Percentiles rank a stretch among this genome's conserved stretches.
Conservation (phyloP, 2,888 invertebrate genomes). For the Trissolcus brochymenae region DNA sequence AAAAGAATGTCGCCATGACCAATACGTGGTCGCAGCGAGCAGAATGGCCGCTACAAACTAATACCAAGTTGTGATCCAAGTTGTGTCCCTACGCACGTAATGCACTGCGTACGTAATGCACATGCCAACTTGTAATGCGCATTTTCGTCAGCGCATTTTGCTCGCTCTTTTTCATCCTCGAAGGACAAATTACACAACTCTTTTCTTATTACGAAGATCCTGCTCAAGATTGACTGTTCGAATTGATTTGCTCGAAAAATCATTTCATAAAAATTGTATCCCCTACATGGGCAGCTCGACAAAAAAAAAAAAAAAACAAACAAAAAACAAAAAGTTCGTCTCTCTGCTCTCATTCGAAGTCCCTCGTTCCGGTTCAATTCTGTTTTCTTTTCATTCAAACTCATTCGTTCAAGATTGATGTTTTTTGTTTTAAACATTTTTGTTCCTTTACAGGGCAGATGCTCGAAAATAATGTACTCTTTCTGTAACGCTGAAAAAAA, state of each 20-base stretch:
- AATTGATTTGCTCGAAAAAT: background rate
- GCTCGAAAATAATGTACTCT: too few relatives aligned
- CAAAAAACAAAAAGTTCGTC: too few relatives aligned
- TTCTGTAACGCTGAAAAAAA: too few relatives aligned
- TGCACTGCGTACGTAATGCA: slow-evolving; percentile 47
- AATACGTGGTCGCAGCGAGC: slow-evolving; percentile 73
- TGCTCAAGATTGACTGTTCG: slow-evolving; percentile 5
- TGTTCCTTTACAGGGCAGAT: too few relatives aligned
- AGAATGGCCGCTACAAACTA: slow-evolving; percentile 72
- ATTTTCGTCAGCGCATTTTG: slow-evolving; percentile 44
- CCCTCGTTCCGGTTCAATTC: too few relatives aligned
- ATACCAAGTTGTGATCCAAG: slow-evolving; percentile 50
- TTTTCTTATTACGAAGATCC: slow-evolving; percentile 33
- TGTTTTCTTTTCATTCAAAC: too few relatives aligned
- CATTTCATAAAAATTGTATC: background rate
- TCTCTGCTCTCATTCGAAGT: too few relatives aligned
- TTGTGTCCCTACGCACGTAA: slow-evolving; percentile 51
- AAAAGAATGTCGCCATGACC: slow-evolving; percentile 75
- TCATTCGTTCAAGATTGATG: too few relatives aligned
- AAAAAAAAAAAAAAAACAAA: too few relatives aligned
- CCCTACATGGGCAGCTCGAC: too few relatives aligned
- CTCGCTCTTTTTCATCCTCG: slow-evolving; percentile 46
- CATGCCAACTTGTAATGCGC: slow-evolving; percentile 45
- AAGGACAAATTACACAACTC: slow-evolving; percentile 56
- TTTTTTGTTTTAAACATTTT: too few relatives aligned